phyloP scores from a whole-genome alignment of 2,113 vertebrate genomes.

The Crotalus viridis region DNA sequence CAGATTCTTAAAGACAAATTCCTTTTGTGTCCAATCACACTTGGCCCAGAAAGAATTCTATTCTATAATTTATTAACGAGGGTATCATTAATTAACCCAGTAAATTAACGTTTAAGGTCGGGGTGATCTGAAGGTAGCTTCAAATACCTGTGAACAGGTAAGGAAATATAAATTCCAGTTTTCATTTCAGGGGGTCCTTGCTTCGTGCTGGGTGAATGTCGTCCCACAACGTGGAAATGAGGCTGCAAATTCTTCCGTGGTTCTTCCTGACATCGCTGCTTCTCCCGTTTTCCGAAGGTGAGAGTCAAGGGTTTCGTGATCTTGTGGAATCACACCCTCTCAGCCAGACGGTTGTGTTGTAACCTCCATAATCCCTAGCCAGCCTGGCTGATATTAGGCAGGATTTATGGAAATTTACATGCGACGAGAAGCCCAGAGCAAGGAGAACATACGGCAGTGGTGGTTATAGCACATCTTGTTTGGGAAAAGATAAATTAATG shows the following conservation, averaged over 20 bases:
- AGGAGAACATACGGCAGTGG: neutral
- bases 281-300: constrained; percentile 4
- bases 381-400: neutral
- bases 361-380: neutral
- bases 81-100: neutral
- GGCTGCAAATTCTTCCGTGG: neutral
- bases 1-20: too few species aligned
- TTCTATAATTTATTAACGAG: too few species aligned
- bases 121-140: neutral
- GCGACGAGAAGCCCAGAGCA: neutral
- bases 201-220: neutral
- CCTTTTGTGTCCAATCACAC: too few species aligned
- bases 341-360: neutral
- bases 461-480: neutral
- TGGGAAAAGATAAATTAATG: neutral
- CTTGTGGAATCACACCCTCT: neutral
- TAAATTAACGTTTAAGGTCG: neutral
- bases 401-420: neutral
- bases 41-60: too few species aligned
- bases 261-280: neutral
- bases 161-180: neutral
- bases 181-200: neutral
- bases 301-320: neutral
- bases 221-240: neutral
- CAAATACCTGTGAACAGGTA: neutral